phyloP scores from a whole-genome alignment of 2,113 vertebrate species.

The Odontophorus gujanensis region DNA sequence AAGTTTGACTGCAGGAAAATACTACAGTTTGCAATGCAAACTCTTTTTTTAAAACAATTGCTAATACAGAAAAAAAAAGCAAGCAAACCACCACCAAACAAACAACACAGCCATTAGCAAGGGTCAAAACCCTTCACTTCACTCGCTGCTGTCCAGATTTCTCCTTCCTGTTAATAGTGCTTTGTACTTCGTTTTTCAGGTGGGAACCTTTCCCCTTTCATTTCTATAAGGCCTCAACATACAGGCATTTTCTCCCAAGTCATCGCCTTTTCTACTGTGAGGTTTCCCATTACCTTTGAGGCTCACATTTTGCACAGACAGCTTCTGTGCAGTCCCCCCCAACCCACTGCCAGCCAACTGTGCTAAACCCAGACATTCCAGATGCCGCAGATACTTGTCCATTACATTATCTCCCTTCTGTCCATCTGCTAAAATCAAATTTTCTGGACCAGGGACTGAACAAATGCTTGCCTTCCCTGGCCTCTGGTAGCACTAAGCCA shows the following conservation, averaged over 20 bases:
- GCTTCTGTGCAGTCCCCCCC: not conserved
- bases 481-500: slow-evolving; percentile 27
- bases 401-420: slow-evolving; percentile 40
- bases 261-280: not conserved
- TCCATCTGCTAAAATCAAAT: slow-evolving; percentile 57
- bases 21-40: not conserved
- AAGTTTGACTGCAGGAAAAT: not conserved
- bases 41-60: not conserved
- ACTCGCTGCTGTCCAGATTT: not conserved
- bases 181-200: not conserved
- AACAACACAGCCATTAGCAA: not conserved
- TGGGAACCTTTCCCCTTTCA: not conserved
- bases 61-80: not conserved
- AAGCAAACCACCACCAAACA: accelerated
- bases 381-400: slow-evolving; percentile 12
- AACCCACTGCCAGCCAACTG: slow-evolving; percentile 5
- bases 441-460: slow-evolving; percentile 2
- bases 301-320: not conserved
- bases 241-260: not conserved
- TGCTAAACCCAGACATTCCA: slow-evolving; percentile 63
- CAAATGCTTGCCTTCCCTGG: slow-evolving; percentile 17
- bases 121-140: not conserved
- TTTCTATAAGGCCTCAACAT: not conserved
- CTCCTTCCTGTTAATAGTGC: not conserved
- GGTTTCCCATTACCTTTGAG: not conserved